phyloP scores from a whole-genome alignment of 2,797 vertebrate genomes.

The Nannoperca australis region DNA sequence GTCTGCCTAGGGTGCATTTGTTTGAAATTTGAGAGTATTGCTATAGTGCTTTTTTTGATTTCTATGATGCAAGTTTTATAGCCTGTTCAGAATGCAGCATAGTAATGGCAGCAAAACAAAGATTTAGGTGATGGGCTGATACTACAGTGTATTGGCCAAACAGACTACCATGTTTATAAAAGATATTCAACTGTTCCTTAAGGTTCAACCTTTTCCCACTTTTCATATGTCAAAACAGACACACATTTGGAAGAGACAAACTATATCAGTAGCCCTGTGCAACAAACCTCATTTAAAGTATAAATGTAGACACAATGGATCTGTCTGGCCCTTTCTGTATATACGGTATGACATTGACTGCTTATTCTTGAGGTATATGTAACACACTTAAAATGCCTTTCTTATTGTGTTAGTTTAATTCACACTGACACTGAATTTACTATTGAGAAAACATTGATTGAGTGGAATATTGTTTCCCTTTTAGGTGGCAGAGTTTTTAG shows the following conservation, averaged over 20 bases:
- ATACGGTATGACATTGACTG: not conserved
- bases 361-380: not conserved
- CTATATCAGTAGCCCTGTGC: not conserved
- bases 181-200: not conserved
- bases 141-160: not conserved
- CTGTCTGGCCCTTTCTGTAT: not conserved
- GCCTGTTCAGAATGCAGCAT: not conserved
- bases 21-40: not conserved
- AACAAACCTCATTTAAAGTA: not conserved
- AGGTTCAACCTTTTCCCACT: not conserved
- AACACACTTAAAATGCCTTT: slow-evolving; percentile 1
- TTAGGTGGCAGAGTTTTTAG: slow-evolving; percentile 93
- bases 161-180: not conserved
- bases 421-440: no score
- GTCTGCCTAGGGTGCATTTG: not conserved
- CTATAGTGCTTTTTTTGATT: not conserved
- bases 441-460: not conserved
- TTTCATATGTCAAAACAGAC: not conserved
- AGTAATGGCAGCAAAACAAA: not conserved
- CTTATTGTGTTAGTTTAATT: not conserved
- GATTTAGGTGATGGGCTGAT: not conserved
- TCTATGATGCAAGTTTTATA: not conserved
- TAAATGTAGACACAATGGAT: not conserved
- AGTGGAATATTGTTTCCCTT: slow-evolving; percentile 13
- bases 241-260: not conserved